Conservation (phyloP, 2,888 invertebrate genomes). For the Chaetoderma sp. region DNA sequence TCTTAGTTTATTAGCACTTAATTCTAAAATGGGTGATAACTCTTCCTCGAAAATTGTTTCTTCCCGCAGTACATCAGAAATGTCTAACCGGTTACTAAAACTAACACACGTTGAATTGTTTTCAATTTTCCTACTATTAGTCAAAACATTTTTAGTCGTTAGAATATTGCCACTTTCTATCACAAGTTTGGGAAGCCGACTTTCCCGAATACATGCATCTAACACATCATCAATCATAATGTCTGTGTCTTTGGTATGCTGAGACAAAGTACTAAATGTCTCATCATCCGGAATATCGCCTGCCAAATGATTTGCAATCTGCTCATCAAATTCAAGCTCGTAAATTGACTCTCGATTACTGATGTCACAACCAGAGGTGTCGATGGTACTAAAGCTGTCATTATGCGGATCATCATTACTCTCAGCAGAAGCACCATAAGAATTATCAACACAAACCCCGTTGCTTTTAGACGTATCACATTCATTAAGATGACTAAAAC, state of each 20-base stretch:
- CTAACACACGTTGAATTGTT: not conserved
- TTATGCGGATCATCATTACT: not conserved
- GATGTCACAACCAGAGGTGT: slow-evolving; percentile 30
- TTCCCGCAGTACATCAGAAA: too few species aligned
- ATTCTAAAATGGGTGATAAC: not conserved
- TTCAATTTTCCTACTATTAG: not conserved
- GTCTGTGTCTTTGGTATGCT: slow-evolving; percentile 49
- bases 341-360: slow-evolving; percentile 62
- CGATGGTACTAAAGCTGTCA: slow-evolving; percentile 41
- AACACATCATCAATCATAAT: slow-evolving; percentile 9
- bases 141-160: not conserved
- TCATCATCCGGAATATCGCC: slow-evolving; percentile 55
- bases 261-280: slow-evolving; percentile 57
- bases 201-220: too few species aligned
- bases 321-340: slow-evolving; percentile 64
- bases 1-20: slow-evolving; percentile 70
- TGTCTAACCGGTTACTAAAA: not conserved
- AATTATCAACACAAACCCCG: too few species aligned
- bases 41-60: too few species aligned
- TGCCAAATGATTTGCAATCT: slow-evolving; percentile 47
- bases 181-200: not conserved
- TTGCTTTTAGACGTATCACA: too few species aligned
- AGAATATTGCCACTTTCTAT: not conserved
- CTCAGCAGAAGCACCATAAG: too few species aligned
- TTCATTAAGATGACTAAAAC: not conserved